Evolutionary conservation across 1,140 invertebrate genomes (phyloP).

Genomic region (Drosophila ambigua): DNA sequence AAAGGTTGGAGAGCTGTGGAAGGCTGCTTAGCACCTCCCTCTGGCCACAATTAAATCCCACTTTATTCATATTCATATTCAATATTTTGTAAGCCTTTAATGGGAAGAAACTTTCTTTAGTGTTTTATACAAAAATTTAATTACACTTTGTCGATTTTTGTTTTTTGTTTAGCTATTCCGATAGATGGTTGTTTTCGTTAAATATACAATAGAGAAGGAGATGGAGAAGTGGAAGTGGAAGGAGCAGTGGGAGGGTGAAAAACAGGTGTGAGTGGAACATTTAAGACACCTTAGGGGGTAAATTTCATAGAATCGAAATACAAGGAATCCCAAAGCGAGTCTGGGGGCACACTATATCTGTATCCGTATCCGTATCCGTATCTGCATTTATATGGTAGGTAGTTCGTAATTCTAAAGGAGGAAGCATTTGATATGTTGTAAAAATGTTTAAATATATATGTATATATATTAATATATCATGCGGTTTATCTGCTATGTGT

Average conservation of each 20-base stretch:
- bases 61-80: slow-evolving; percentile 39
- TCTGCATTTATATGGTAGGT: slow-evolving; percentile 13
- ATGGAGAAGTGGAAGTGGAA: not conserved
- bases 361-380: too few relatives aligned
- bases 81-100: slow-evolving; percentile 73
- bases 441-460: slow-evolving; percentile 66
- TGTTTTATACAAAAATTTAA: slow-evolving; percentile 69
- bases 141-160: slow-evolving; percentile 42
- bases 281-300: slow-evolving; percentile 65
- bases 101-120: slow-evolving; percentile 58
- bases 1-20: too few relatives aligned
- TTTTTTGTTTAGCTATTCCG: slow-evolving; percentile 34
- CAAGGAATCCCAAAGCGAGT: slow-evolving; percentile 17
- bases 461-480: slow-evolving; percentile 29
- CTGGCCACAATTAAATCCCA: too few relatives aligned
- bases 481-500: slow-evolving; percentile 25
- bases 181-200: slow-evolving; percentile 50
- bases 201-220: slow-evolving; percentile 25
- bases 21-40: too few relatives aligned
- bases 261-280: slow-evolving; percentile 33
- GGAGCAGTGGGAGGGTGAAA: not conserved
- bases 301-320: slow-evolving; percentile 30
- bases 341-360: not conserved
- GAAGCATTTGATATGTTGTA: slow-evolving; percentile 84
- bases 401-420: slow-evolving; percentile 66